A percentile compares a stretch with the other conserved stretches of the same genome.
Evolutionary conservation across 2,113 vertebrate genomes (phyloP).

Genomic region (Hymenochirus boettgeri): DNA sequence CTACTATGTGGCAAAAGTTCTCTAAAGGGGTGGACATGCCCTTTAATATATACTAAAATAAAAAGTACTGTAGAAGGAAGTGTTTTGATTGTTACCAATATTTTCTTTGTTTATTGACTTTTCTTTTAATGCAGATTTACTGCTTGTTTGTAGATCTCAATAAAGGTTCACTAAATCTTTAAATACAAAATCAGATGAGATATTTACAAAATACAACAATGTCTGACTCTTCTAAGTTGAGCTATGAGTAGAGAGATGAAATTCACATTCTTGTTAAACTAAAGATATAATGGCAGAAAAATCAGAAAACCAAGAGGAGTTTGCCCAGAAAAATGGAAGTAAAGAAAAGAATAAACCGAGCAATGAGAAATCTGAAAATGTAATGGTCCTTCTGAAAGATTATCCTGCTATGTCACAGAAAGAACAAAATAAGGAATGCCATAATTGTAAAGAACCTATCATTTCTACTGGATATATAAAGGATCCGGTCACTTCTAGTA

Average conservation of each 20-base stretch:
- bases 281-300: conserved; percentile 44
- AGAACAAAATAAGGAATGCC: conserved; percentile 55
- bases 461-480: conserved; percentile 47
- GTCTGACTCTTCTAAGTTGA: conserved; percentile 32
- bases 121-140: no score
- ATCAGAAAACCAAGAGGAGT: conserved; percentile 47
- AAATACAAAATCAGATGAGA: no score
- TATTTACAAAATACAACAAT: conserved; percentile 14
- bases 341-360: conserved; percentile 48
- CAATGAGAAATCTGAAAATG: conserved; percentile 46
- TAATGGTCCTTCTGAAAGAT: conserved; percentile 60
- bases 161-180: background rate
- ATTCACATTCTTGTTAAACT: conserved; percentile 43
- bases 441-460: conserved; percentile 42
- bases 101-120: background rate
- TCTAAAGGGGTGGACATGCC: no score
- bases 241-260: conserved; percentile 51
- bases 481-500: conserved; percentile 57
- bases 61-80: no score
- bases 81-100: no score
- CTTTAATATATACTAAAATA: no score
- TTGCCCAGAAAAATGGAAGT: conserved; percentile 35
- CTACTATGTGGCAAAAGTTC: no score
- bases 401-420: conserved; percentile 48
- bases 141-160: background rate